Percentiles rank a stretch among this genome's conserved stretches.
phyloP scores from a whole-genome alignment of 2,113 vertebrate species.

The Erythrolamprus reginae region DNA sequence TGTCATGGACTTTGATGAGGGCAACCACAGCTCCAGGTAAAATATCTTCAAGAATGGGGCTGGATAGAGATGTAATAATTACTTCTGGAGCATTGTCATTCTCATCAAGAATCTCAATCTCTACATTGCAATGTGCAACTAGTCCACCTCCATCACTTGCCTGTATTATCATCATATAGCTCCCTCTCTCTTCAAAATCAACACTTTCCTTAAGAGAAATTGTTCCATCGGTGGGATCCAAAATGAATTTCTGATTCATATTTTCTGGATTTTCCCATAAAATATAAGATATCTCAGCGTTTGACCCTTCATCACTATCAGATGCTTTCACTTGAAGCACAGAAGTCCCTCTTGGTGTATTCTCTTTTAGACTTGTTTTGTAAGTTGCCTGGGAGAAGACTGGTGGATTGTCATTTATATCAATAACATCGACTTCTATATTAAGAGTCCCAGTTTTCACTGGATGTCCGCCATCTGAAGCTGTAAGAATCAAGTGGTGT shows the following conservation, averaged over 20 bases:
- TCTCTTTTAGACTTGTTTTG: constrained; percentile 62
- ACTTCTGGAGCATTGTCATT: constrained; percentile 71
- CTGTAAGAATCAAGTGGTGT: constrained; percentile 51
- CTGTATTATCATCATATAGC: constrained; percentile 64
- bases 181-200: constrained; percentile 68
- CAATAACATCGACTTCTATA: constrained; percentile 51
- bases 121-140: constrained; percentile 56
- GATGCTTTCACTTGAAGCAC: constrained; percentile 64
- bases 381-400: constrained; percentile 41
- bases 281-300: constrained; percentile 69
- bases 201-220: constrained; percentile 60
- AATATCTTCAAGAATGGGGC: constrained; percentile 46
- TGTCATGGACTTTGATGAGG: constrained; percentile 60
- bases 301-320: constrained; percentile 71
- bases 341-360: constrained; percentile 45
- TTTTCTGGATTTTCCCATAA: constrained; percentile 58
- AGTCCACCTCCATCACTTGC: constrained; percentile 70
- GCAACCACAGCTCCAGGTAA: constrained; percentile 53
- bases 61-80: constrained; percentile 56
- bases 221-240: constrained; percentile 62
- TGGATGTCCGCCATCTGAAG: constrained; percentile 55
- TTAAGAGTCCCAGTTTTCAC: constrained; percentile 40
- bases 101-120: constrained; percentile 70
- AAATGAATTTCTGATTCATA: constrained; percentile 54
- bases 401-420: constrained; percentile 58